Base-by-base conservation (phyloP, 2,113 vertebrate species). In the Podiceps cristatus region DNA sequence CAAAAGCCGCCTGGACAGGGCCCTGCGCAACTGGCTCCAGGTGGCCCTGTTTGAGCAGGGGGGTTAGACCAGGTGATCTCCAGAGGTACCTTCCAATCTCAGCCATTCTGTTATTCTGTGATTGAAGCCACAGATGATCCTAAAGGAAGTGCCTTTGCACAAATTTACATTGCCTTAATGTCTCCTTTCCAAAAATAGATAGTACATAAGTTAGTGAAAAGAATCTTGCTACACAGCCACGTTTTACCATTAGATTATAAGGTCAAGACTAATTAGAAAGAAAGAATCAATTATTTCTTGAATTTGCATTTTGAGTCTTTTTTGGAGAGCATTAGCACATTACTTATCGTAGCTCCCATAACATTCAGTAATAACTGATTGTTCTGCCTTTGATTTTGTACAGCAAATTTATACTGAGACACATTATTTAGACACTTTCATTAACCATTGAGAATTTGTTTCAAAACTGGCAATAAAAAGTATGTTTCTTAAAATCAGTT, bases 401-500 rank as follows among this genome's bases (percentile, higher is more conserved):
- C 40, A 66, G 45, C 11, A 75, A 73, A 90, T 93, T 76, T 81
- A 58, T 93, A 78, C 18, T 45, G 10, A 95, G 18, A 9, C 29
- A 81, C 49, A 62, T 90, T 83, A 93, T 89, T 91, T 78, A 94
- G 78, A 64, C 47, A 66, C 17, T 92, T 88, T 66, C 35, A 90
- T 93, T 93, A 93, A 78, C 49, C 13, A 66, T 1, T 77, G 52
- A 88, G 56, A 72, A 33, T 93, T 82, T 86, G 47, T 80, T 96
- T 95, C 63, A 84, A 91, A 95, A 88, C 42, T 93, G 47, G 20
- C 60, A 78, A 81, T 93, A 90, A 92, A 92, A 88, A 33, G 0
- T 19, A 42, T 88, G 19, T 72, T 84, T 67, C 59, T 86, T 90
- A 82, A 83, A 88, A 95, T 62, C 35, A 64, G 16, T 59, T 94